Conservation (phyloP, 2,888 invertebrate genomes). For the Noctua janthina region DNA sequence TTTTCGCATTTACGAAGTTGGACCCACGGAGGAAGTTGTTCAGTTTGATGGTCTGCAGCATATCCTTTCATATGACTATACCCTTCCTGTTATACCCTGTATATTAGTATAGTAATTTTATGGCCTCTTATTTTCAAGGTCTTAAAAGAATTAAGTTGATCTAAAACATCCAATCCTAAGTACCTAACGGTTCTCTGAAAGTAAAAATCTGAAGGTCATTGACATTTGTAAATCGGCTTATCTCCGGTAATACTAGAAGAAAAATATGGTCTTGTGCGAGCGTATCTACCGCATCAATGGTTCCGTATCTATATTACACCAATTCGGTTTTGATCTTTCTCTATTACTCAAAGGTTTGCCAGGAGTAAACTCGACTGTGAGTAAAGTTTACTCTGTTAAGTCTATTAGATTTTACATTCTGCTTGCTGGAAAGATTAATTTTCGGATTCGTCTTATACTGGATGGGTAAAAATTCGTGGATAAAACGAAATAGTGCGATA, state of each 20-base stretch:
- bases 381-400: neutral
- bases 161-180: slow-evolving; percentile 10
- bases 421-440: neutral
- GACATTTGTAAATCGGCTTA: slow-evolving; percentile 46
- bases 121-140: neutral
- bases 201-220: slow-evolving; percentile 15
- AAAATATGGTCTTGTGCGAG: slow-evolving; percentile 2
- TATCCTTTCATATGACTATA: too few relatives aligned
- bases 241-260: slow-evolving; percentile 4
- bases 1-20: too few relatives aligned
- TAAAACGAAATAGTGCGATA: too few relatives aligned
- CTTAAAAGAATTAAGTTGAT: neutral
- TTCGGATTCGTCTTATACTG: neutral
- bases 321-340: neutral
- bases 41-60: too few relatives aligned
- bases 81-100: too few relatives aligned
- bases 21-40: too few relatives aligned
- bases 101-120: neutral
- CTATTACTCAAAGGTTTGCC: neutral
- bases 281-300: neutral
- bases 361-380: neutral
- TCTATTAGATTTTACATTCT: neutral
- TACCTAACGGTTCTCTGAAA: slow-evolving; percentile 7
- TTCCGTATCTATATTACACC: slow-evolving; percentile 11
- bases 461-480: too few relatives aligned